Conservation (phyloP, 92 coral and sea anemone genomes). For the Porites divaricata region DNA sequence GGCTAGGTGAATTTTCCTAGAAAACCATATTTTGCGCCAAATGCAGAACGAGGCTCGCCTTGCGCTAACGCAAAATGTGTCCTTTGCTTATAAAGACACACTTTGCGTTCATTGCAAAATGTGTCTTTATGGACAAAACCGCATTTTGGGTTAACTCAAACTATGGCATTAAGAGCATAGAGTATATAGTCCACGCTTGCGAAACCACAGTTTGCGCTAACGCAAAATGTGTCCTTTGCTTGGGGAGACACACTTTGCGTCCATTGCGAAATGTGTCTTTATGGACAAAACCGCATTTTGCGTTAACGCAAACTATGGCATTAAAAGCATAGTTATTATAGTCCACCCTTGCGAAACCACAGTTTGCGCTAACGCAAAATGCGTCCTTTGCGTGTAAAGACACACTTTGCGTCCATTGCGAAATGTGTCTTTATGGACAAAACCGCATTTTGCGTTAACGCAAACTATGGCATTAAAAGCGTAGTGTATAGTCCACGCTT, state of each 20-base stretch:
- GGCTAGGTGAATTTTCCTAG: background rate
- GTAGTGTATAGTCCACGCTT: background rate
- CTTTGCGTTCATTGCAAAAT: background rate
- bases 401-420: background rate
- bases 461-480: background rate
- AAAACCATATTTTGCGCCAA: background rate
- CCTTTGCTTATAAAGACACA: background rate
- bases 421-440: background rate
- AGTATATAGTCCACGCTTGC: too few species aligned
- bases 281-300: background rate
- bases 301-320: background rate
- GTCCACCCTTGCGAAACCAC: background rate
- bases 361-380: slow-evolving; percentile 14
- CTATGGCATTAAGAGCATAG: too few species aligned
- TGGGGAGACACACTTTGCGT: background rate
- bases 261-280: background rate
- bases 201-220: background rate
- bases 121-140: background rate
- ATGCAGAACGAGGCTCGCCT: background rate
- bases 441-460: background rate
- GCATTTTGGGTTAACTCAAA: too few species aligned
- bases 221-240: slow-evolving; percentile 12
- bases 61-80: background rate
- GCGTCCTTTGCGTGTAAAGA: background rate
- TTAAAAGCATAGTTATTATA: background rate